A percentile compares a stretch with the other conserved stretches of the same genome.
Conservation (phyloP, 2,888 invertebrate genomes). For the Cerceris rybyensis region DNA sequence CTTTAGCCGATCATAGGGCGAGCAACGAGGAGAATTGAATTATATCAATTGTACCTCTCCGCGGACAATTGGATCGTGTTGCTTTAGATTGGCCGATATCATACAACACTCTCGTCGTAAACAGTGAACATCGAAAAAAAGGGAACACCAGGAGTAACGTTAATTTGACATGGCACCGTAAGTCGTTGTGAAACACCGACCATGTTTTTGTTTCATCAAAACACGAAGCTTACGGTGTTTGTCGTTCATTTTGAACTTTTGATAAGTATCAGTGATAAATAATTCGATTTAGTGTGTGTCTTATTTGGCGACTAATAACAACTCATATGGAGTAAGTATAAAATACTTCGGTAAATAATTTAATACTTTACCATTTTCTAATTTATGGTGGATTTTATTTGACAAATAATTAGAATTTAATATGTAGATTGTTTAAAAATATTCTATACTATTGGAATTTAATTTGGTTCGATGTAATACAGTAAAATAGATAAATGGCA, state of each 20-base stretch:
- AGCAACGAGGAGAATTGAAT: constrained; percentile 24
- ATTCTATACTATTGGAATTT: no score
- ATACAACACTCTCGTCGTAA: background rate
- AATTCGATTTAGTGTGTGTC: no score
- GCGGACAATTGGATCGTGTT: constrained; percentile 29
- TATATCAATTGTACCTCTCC: constrained; percentile 13
- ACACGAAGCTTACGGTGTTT: background rate
- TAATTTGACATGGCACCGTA: constrained; percentile 14
- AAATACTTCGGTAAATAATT: no score
- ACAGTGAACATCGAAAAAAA: background rate
- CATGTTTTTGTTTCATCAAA: background rate
- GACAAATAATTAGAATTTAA: no score
- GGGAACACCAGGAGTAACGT: constrained; percentile 12
- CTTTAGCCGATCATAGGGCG: constrained; percentile 1
- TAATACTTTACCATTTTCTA: no score
- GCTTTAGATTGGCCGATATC: constrained; percentile 14
- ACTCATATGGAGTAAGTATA: no score
- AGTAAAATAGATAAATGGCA: no score
- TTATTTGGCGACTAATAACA: no score
- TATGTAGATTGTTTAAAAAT: no score
- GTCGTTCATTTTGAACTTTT: background rate
- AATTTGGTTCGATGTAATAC: no score
- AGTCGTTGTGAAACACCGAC: background rate
- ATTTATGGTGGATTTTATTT: no score
- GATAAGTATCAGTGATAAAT: no score